Evolutionary conservation across 2,113 vertebrate species (phyloP).

Genomic region (Marmota flaviventris): DNA sequence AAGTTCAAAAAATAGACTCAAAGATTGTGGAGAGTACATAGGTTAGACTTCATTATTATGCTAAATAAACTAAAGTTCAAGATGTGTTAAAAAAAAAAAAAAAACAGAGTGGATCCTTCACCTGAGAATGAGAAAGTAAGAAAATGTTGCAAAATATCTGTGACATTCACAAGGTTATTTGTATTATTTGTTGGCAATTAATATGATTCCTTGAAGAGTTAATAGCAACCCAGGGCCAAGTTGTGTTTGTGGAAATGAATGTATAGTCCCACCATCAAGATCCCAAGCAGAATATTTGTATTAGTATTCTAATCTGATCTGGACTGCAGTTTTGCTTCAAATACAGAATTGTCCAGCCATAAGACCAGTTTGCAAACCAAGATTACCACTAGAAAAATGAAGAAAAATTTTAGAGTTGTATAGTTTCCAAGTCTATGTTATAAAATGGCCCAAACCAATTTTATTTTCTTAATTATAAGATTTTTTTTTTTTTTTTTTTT

Average conservation of each 20-base stretch:
- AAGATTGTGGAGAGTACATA: neutral
- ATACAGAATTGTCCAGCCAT: neutral
- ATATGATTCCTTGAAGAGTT: neutral
- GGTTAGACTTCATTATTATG: neutral
- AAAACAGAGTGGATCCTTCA: neutral
- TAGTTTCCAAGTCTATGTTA: neutral
- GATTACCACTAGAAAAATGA: neutral
- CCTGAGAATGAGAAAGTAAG: conserved; percentile 7
- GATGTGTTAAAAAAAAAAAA: neutral
- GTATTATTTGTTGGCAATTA: conserved; percentile 26
- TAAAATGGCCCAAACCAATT: neutral
- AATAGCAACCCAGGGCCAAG: neutral
- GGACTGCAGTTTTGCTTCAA: neutral
- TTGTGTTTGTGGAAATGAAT: neutral
- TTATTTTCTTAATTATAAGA: neutral
- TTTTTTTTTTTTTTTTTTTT: neutral
- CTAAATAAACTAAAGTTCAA: conserved; percentile 23
- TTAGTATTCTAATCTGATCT: neutral
- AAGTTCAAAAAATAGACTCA: neutral
- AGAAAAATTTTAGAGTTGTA: neutral
- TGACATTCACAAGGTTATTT: neutral
- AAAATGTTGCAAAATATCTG: neutral
- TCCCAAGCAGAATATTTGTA: neutral
- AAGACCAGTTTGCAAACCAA: neutral
- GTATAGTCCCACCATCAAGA: neutral